Base-by-base conservation (phyloP, 2,888 invertebrate genomes). In the Temnothorax rugatulus region DNA sequence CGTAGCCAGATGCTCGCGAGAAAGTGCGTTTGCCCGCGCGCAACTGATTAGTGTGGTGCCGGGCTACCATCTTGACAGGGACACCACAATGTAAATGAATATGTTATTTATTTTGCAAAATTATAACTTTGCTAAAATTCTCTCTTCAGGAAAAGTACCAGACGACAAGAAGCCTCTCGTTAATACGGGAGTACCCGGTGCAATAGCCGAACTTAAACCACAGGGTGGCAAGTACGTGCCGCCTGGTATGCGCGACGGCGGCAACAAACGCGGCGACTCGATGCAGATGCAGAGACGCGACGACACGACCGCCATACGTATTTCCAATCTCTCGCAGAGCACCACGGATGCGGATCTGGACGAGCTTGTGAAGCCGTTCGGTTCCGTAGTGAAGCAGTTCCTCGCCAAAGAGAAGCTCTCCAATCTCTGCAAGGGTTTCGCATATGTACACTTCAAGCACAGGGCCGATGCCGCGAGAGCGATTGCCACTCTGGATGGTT, bases 241-340 rank as follows among this genome's bases (percentile, higher is more conserved):
- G 4, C 99, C 99, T 0, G 97, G 97, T 93, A 95, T 98, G 95
- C 96, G 99, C 86, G 99, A 98, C 84, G 98, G 98, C 38, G 97
- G 96, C 8, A 97, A 97, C 34, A 97, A 97, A 85, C 97, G 98
- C 64, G 95, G 97, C 91, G 96, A 98, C 94, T 95, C 97, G 91
- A 96, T 97, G 96, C 94, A 95, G 63, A 96, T 96, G 94, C 95
- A 95, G 38, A 96, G 97, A 69, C 96, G 97, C 29, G 98, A 98
- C 90, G 98, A 98, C 92, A 96, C 97, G 2, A 97, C 98, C 3
- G 99, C 99, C 18, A 99, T 99, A 91, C 97, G 99, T 90, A 99
- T 99, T 88, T 99, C 99, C 15, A 99, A 99, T 95, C 96, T 99
- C 71, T 99, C 99, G 4, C 99, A 99, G 95, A 99, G 99, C 87